Evolutionary conservation across 2,797 vertebrate species (phyloP).

Genomic region (Centroberyx gerrardi): DNA sequence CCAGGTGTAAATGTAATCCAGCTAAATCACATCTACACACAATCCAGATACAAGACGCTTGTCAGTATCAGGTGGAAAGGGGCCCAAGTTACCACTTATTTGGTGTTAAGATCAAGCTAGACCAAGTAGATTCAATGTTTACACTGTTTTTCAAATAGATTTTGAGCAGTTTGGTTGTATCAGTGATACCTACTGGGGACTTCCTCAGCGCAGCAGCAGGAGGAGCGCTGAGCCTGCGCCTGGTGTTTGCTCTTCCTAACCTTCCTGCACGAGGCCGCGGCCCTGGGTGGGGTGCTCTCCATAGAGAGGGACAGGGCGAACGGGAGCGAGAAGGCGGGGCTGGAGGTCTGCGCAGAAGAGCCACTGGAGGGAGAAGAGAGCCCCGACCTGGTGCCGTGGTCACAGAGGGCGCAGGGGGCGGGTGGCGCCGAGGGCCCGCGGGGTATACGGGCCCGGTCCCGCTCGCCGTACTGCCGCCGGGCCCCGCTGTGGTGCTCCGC

Average conservation of each 20-base stretch:
- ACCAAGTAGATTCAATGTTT: background rate
- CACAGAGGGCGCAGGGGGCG: conserved; percentile 79
- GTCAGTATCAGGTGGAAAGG: background rate
- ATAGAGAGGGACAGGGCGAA: conserved; percentile 43
- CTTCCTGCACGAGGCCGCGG: conserved; percentile 4
- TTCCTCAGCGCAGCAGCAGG: conserved; percentile 43
- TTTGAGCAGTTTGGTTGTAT: background rate
- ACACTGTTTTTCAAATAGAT: background rate
- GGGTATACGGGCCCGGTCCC: conserved; percentile 73
- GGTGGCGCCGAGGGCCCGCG: conserved; percentile 89
- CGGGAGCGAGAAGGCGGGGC: conserved; percentile 11
- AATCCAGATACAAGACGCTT: background rate
- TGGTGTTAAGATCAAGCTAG: background rate
- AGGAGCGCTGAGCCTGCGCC: conserved; percentile 14
- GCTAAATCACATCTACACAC: conserved; percentile 6
- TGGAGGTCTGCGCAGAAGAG: conserved; percentile 49
- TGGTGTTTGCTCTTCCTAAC: conserved; percentile 32
- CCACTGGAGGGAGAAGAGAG: conserved; percentile 78
- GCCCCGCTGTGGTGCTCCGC: conserved; percentile 92
- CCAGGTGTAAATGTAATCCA: conserved; percentile 23
- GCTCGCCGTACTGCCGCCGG: conserved; percentile 82
- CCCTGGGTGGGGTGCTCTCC: conserved; percentile 68
- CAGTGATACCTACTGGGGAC: conserved; percentile 63
- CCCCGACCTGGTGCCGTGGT: conserved; percentile 71
- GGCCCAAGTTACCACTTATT: no score